Evolutionary conservation across 2,113 vertebrate species (phyloP), one percentile per base, ranked within the genome.

Genomic region (Ciconia boyciana): DNA sequence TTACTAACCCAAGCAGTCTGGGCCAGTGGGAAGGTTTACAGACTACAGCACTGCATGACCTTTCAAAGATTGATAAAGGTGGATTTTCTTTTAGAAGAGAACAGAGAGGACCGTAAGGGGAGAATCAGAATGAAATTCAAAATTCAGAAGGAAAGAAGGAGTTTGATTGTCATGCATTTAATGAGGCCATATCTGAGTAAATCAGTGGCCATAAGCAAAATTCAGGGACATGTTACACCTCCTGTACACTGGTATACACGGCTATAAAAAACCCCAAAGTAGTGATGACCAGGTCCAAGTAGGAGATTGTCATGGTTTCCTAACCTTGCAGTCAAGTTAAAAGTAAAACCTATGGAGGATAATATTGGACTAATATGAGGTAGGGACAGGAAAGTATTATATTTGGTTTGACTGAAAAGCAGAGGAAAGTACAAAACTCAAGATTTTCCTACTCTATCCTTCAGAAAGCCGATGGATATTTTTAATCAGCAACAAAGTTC

Each of bases 11-110:
- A 72, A 90, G 91, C 77, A 93, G 95, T 77, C 93, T 57, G 61
- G 83, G 78, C 64, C 60, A 70, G 43, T 62, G 71, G 81, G 92
- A 93, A 87, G 95, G 55, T 44, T 43, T 89, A 71, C 89, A 94
- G 28, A 52, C n/a, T 39, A 92, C 69, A 77, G 72, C 17, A 54
- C 65, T 74, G 49, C 69, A 83, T 41, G 70, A 79, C 28, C 49
- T 48, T 41, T 28, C 79, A 69, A 49, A 86, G 70, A 76, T 46
- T 43, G 95, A 83, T 52, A 92, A 96, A 92, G 95, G 87, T 96
- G 77, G 95, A 96, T 97, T 97, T 72, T 87, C 55, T 75, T 74
- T 49, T 34, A 34, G 44, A 41, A 29, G 6, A 34, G 16, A 51
- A 14, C 31, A 31, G 32, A 43, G 8, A 57, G 10, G 6, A 51